phyloP scores from a whole-genome alignment of 2,113 vertebrate genomes.

The Argyrosomus japonicus region DNA sequence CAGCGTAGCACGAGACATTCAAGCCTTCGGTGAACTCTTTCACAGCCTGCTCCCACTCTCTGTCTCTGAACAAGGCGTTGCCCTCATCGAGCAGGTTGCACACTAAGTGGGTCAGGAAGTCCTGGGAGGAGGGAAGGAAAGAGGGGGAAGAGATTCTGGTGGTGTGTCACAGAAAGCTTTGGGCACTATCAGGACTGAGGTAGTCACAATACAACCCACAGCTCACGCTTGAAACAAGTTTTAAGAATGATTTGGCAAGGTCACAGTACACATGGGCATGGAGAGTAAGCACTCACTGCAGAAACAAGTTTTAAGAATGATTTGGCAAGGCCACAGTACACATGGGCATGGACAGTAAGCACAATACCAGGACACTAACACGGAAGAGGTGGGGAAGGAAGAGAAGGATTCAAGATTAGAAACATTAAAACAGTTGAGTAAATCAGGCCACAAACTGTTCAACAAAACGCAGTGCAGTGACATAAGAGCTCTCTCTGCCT shows the following conservation, averaged over 20 bases:
- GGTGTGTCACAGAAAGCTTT: neutral
- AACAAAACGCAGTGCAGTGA: no score
- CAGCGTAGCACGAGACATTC: slow-evolving; percentile 88
- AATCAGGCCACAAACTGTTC: no score
- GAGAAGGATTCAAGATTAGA: no score
- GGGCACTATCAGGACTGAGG: neutral
- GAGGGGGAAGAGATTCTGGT: no score
- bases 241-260: neutral
- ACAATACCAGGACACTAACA: neutral
- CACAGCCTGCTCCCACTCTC: slow-evolving; percentile 85
- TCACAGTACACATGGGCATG: neutral
- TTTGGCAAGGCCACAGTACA: neutral
- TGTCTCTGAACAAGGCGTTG: slow-evolving; percentile 89
- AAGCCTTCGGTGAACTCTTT: slow-evolving; percentile 92
- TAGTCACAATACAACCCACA: neutral
- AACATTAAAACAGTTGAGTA: no score
- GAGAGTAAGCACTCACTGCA: no score
- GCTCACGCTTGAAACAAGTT: neutral
- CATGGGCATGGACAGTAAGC: neutral
- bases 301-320: neutral
- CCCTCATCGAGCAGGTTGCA: slow-evolving; percentile 93
- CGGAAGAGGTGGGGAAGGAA: no score
- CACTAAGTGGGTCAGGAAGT: slow-evolving; percentile 90
- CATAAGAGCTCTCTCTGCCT: no score
- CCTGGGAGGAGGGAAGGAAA: slow-evolving; percentile 72